phyloP scores from a whole-genome alignment of 1,140 invertebrate species.

The Drosophila melanica region DNA sequence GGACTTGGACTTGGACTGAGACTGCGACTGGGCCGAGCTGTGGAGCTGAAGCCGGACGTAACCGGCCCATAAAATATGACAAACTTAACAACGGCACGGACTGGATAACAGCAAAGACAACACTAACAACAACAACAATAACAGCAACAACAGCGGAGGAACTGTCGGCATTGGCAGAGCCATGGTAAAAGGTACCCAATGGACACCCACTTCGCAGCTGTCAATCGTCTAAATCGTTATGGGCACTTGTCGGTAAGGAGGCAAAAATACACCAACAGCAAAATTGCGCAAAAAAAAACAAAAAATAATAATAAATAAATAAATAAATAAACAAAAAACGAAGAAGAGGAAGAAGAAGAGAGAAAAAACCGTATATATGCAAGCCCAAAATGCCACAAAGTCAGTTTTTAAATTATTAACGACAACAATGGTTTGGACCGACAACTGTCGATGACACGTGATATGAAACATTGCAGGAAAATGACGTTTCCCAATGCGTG shows the following conservation, averaged over 20 bases:
- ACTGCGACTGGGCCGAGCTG: not conserved
- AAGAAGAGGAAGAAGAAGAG: too few relatives aligned
- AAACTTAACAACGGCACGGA: constrained; percentile 70
- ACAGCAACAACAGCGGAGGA: constrained; percentile 26
- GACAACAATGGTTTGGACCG: constrained; percentile 69
- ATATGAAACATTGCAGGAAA: constrained; percentile 18
- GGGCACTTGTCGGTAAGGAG: constrained; percentile 56
- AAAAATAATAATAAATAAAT: constrained; percentile 6
- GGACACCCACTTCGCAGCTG: constrained; percentile 74
- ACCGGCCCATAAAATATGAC: constrained; percentile 75
- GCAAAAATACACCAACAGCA: constrained; percentile 1
- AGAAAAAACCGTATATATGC: constrained; percentile 41
- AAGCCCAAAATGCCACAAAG: constrained; percentile 62
- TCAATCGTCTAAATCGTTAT: constrained; percentile 77
- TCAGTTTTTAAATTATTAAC: constrained; percentile 68
- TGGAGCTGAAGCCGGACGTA: constrained; percentile 54
- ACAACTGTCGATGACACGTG: constrained; percentile 17
- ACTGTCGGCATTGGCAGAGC: constrained; percentile 52
- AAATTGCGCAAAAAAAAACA: constrained; percentile 10
- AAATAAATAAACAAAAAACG: constrained; percentile 3
- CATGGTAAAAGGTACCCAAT: constrained; percentile 33
- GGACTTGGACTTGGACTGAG: not conserved
- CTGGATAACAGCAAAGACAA: constrained; percentile 53
- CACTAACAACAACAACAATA: constrained; percentile 29
- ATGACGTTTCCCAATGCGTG: not conserved